Conservation (phyloP, 1,140 invertebrate genomes). For the Trissolcus basalis region DNA sequence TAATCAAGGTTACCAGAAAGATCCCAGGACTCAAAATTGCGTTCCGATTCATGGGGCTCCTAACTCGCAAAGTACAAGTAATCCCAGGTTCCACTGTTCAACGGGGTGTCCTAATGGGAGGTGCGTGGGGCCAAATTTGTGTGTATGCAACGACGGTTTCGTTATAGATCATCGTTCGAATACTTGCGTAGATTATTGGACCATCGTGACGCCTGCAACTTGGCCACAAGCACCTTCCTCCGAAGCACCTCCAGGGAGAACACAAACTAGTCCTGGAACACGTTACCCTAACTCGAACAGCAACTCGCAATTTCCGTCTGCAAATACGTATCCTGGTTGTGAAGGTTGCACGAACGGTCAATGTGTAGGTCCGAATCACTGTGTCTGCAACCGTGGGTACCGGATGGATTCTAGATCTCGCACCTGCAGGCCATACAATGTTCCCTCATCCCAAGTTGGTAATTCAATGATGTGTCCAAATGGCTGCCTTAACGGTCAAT, state of each 20-base stretch:
- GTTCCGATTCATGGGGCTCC: not conserved
- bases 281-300: no score
- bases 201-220: slow-evolving; percentile 39
- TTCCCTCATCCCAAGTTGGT: not conserved
- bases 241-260: no score
- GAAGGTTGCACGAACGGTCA: slow-evolving; percentile 53
- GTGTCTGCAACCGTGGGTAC: slow-evolving; percentile 45
- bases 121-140: slow-evolving; percentile 54
- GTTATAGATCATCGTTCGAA: slow-evolving; percentile 22
- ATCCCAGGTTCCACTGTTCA: slow-evolving; percentile 3
- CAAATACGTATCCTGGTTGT: slow-evolving; percentile 34
- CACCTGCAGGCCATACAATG: slow-evolving; percentile 1
- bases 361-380: slow-evolving; percentile 60
- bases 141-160: slow-evolving; percentile 57
- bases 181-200: slow-evolving; percentile 56
- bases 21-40: slow-evolving; percentile 5
- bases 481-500: slow-evolving; percentile 62
- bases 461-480: not conserved
- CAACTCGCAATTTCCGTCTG: no score
- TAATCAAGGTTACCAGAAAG: slow-evolving; percentile 49
- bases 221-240: no score
- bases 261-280: no score
- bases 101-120: slow-evolving; percentile 54
- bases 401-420: slow-evolving; percentile 2
- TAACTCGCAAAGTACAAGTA: no score